phyloP scores from a whole-genome alignment of 2,888 invertebrate species.

The Venusia cambrica region DNA sequence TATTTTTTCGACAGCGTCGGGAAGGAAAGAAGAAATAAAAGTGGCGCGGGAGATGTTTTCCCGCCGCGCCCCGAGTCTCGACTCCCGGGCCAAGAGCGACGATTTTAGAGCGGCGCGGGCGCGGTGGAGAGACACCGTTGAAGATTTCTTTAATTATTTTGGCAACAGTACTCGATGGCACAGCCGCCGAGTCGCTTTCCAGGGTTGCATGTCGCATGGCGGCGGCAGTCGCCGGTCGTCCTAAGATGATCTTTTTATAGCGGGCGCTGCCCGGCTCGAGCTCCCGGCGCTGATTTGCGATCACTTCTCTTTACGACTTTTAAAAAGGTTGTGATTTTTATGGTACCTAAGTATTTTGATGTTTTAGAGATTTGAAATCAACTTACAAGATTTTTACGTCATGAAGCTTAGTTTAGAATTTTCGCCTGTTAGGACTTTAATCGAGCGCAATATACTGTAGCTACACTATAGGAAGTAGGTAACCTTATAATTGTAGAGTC shows the following conservation, averaged over 20 bases:
- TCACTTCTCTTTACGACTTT: constrained; percentile 51
- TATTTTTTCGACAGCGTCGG: constrained; percentile 77
- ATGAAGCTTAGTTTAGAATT: too few relatives aligned
- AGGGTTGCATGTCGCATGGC: constrained; percentile 79
- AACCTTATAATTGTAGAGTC: too few relatives aligned
- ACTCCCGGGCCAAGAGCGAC: constrained; percentile 82
- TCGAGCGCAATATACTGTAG: too few relatives aligned
- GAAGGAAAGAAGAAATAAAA: constrained; percentile 81
- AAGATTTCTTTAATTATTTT: constrained; percentile 90
- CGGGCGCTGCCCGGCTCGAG: constrained; percentile 75
- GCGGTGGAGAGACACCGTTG: constrained; percentile 82
- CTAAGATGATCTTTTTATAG: constrained; percentile 81
- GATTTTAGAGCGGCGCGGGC: constrained; percentile 82
- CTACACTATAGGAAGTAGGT: too few relatives aligned
- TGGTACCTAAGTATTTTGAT: constrained; percentile 11
- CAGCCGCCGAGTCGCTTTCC: constrained; percentile 79
- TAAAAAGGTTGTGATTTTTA: constrained; percentile 43
- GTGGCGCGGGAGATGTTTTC: constrained; percentile 81
- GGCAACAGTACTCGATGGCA: constrained; percentile 84
- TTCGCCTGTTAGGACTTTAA: too few relatives aligned
- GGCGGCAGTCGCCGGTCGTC: constrained; percentile 66
- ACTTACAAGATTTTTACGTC: too few relatives aligned
- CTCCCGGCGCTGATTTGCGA: constrained; percentile 55
- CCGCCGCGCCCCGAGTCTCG: constrained; percentile 79
- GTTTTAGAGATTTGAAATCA: too few relatives aligned